Percentiles rank a stretch among this genome's conserved stretches.
Evolutionary conservation across 2,888 invertebrate genomes (phyloP).

Genomic region (Lypha dubia): DNA sequence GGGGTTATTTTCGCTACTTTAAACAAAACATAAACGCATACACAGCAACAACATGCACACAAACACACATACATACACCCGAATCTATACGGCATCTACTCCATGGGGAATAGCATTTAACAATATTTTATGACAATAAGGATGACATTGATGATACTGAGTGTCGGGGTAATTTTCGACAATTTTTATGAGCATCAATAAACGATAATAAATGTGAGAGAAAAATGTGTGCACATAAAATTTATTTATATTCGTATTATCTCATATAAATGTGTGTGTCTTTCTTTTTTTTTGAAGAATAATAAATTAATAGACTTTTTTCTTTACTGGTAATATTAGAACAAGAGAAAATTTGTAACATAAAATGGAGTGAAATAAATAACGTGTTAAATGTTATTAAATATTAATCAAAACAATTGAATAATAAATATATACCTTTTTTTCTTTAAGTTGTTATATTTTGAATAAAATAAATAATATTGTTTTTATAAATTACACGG

Average conservation of each 20-base stretch:
- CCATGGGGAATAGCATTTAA: conserved; percentile 44
- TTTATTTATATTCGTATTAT: conserved; percentile 11
- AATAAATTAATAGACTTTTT: conserved; percentile 28
- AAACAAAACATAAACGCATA: conserved; percentile 13
- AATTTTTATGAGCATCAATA: conserved; percentile 70
- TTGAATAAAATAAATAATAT: too few relatives aligned
- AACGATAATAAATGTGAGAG: conserved; percentile 52
- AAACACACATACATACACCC: not conserved
- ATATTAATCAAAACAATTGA: not conserved
- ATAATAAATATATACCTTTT: not conserved
- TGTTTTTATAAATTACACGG: too few relatives aligned
- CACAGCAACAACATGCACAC: not conserved
- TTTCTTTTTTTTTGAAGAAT: not conserved
- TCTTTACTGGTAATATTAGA: not conserved
- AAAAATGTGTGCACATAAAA: conserved; percentile 42
- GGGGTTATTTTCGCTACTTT: not conserved
- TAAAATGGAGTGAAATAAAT: conserved; percentile 6
- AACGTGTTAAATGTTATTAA: conserved; percentile 3
- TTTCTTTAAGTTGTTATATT: not conserved
- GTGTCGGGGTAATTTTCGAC: conserved; percentile 63
- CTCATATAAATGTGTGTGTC: not conserved
- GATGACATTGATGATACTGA: conserved; percentile 66
- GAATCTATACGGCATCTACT: not conserved
- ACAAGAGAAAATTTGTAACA: not conserved
- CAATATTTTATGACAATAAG: conserved; percentile 68